Evolutionary conservation across 2,888 invertebrate genomes (phyloP).

Genomic region (Tachina lurida): DNA sequence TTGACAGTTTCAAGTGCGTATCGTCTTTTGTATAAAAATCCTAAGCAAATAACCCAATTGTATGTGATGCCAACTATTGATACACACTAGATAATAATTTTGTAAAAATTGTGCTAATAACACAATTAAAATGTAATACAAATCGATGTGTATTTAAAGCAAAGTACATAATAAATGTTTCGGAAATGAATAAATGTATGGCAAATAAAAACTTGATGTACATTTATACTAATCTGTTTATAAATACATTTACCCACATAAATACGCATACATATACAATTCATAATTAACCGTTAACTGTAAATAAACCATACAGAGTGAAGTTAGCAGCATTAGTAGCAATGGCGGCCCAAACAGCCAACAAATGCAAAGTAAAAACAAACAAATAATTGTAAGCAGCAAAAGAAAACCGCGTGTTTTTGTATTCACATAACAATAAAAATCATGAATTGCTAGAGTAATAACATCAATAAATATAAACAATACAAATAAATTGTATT

Average conservation of each 20-base stretch:
- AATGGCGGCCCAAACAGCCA: background rate
- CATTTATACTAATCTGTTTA: background rate
- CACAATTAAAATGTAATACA: constrained; percentile 66
- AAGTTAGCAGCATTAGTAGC: constrained; percentile 23
- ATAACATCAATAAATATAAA: constrained; percentile 13
- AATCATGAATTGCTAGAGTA: constrained; percentile 5
- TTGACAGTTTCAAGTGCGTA: background rate
- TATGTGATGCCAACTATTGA: background rate
- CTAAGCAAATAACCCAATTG: background rate
- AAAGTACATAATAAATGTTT: constrained; percentile 39
- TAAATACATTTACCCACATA: background rate
- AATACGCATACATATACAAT: constrained; percentile 3
- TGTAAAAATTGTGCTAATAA: constrained; percentile 50
- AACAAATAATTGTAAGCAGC: background rate
- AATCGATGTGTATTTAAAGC: constrained; percentile 48
- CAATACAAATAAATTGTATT: constrained; percentile 17
- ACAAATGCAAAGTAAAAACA: constrained; percentile 10
- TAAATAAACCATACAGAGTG: constrained; percentile 9
- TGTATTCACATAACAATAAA: constrained; percentile 10
- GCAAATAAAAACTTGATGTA: constrained; percentile 24
- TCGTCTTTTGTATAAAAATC: background rate
- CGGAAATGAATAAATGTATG: constrained; percentile 44
- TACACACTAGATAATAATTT: background rate
- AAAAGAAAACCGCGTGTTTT: background rate
- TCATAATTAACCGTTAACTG: constrained; percentile 36